Percentiles rank a stretch among this genome's conserved stretches.
These are phyloP conservation scores for Helicoverpa armigera DNA, from an alignment of 1,140 invertebrate species.

Conservation along the genomic window DNA sequence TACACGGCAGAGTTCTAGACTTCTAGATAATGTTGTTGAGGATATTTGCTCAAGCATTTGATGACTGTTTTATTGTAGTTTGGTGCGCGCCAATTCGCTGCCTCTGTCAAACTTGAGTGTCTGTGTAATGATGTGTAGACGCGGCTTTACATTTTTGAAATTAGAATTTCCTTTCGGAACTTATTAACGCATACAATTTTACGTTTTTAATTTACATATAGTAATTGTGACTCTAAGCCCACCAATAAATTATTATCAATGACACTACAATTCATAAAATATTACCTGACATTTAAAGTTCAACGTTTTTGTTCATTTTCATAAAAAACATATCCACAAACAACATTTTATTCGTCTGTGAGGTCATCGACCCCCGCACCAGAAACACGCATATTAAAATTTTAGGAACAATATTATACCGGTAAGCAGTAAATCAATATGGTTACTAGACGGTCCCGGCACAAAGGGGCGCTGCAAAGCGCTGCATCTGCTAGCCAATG, in stretches of 20 bases:
- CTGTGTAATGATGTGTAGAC: background rate
- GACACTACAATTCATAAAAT: background rate
- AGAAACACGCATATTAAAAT: slow-evolving; percentile 46
- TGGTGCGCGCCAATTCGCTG: slow-evolving; percentile 12
- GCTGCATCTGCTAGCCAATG: slow-evolving; percentile 81
- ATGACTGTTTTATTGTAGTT: slow-evolving; percentile 40
- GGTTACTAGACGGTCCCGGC: slow-evolving; percentile 71
- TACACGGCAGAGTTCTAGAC: slow-evolving; percentile 49
- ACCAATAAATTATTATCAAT: too few relatives aligned
- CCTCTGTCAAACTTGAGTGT: slow-evolving; percentile 1
- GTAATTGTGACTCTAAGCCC: too few relatives aligned
- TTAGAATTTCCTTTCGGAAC: background rate
- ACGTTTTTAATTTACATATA: too few relatives aligned
- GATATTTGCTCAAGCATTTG: slow-evolving; percentile 41
- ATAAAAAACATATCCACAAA: background rate
- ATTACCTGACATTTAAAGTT: background rate
- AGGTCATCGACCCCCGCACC: slow-evolving; percentile 20
- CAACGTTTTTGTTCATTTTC: background rate
- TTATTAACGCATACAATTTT: background rate
- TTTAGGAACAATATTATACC: slow-evolving; percentile 41
- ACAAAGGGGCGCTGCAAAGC: slow-evolving; percentile 75
- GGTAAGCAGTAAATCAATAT: slow-evolving; percentile 67
- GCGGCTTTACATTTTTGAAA: background rate
- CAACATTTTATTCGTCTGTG: slow-evolving; percentile 18
- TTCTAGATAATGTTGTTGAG: slow-evolving; percentile 48